Base-by-base conservation (phyloP, 2,113 vertebrate genomes). In the Gadus macrocephalus region DNA sequence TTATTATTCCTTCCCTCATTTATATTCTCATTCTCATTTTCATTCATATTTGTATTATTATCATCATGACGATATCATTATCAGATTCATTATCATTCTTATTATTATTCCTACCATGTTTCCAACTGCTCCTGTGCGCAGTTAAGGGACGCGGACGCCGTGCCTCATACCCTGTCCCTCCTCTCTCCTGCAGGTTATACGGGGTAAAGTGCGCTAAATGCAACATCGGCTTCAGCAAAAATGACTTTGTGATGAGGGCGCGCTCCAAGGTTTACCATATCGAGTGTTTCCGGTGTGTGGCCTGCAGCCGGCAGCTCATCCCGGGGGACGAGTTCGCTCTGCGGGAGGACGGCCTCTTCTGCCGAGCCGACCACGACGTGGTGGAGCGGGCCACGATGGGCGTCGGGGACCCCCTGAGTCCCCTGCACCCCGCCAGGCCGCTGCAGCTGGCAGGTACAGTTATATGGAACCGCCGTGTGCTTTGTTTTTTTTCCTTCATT, bases 121-220 rank as follows among this genome's bases (percentile, higher is more conserved):
- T 19, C n/a, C 22, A 20, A 20, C 12, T n/a, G 56, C 56, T 19
- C 42, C 11, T 12, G 42, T 49, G 8, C 14, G 31, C 31, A 35
- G 31, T 7, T 35, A 35, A 35, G 31, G 31, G 31, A 35, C 4
- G 31, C 31, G 31, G 12, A 49, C 42, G 42, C 42, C 2, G 42
- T 49, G 42, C 2, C 55, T 58, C n/a, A 16, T 58, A 9, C 6
- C 4, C 31, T 7, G 31, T 35, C 31, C 7, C 5, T 27, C 28
- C 64, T 62, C 31, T 67, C 31, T 61, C 20, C 67, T 60, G 3
- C 89, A 99, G 97, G 93, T 92, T 98, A 85, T 98, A 97, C 78
- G 96, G 97, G 78, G 96, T 98, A 85, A 99, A 98, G 90, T 99
- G 97, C 89, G 95, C 96, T 65, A 99, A 99, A 87, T 99, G 97